These are phyloP conservation scores for Lophura swinhoii DNA, from an alignment of 2,797 vertebrate genomes.

Conservation along the genomic window DNA sequence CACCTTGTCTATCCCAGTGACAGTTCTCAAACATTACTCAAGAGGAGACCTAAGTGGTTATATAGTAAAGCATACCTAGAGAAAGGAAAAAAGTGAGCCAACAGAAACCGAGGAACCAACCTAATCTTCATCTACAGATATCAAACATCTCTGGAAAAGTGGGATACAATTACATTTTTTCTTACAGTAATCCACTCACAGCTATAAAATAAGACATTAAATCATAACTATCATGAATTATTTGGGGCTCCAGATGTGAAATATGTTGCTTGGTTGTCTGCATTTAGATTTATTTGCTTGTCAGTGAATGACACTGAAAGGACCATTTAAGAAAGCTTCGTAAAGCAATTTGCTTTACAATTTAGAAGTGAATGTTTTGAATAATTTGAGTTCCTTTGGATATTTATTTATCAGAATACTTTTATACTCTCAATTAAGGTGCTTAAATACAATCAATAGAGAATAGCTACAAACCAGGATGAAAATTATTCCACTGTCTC, in stretches of 20 bases:
- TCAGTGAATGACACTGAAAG: neutral
- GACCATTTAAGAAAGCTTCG: neutral
- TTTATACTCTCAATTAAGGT: neutral
- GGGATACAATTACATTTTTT: neutral
- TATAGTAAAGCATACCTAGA: neutral
- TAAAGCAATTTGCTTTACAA: neutral
- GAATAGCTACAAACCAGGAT: neutral
- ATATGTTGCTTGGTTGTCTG: neutral
- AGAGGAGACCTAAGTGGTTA: neutral
- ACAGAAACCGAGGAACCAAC: neutral
- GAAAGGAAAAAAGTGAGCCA: neutral
- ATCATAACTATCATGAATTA: neutral
- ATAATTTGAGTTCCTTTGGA: neutral
- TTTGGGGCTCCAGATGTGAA: neutral
- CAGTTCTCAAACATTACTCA: neutral
- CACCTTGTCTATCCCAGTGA: neutral
- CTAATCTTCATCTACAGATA: neutral
- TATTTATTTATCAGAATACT: constrained; percentile 15
- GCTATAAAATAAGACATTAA: neutral
- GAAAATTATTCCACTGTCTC: neutral
- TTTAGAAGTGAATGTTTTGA: neutral
- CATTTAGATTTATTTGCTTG: neutral
- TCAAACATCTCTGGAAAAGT: neutral
- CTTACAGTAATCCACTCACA: neutral
- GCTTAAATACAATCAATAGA: neutral